Base-by-base conservation (phyloP, 2,888 invertebrate species). In the Margaritifera margaritifera region DNA sequence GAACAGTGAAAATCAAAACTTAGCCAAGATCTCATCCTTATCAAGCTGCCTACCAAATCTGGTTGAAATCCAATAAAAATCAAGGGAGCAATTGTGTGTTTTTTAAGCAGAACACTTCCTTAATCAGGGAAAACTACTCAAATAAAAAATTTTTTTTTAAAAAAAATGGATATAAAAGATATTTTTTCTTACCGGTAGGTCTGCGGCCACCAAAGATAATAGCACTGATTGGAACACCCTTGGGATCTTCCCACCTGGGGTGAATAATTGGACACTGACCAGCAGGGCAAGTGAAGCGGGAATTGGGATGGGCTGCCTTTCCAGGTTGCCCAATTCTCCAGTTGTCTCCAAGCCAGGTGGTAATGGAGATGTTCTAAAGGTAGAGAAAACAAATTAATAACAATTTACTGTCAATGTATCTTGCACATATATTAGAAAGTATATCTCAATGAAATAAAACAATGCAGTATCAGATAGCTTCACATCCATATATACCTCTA, bases 231-330 rank as follows among this genome's bases (percentile, higher is more conserved):
- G 98, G 98, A 0, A 99, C 99, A n/a, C 99, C 99, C 80, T 94
- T 93, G 0, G 95, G 93, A 85, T 94, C 94, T 91, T 99, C 97
- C 98, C 98, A 99, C 22, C 92, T 92, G 0, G 93, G 93, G 90
- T 99, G 92, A 75, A 99, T 96, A 69, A 98, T 98, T 1, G 99
- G 99, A 85, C 99, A 99, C 88, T 99, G 98, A 0, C 90, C 91
- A 0, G 98, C 98, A 11, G 99, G 99, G 0, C 96, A 93, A 87
- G 98, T 98, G 91, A 99, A 99, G 89, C 94, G 90, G 0, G 98
- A 98, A 91, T 99, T 99, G 18, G 99, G 98, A 91, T 99, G 99
- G 4, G 99, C 98, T 1, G 99, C 96, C 0, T 95, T 95, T 91
- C 74, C 89, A 77, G 82, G 68, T 71, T 82, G 62, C 64, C 88